Base-by-base conservation (phyloP, 1,140 invertebrate species). In the Drosophila rufa region DNA sequence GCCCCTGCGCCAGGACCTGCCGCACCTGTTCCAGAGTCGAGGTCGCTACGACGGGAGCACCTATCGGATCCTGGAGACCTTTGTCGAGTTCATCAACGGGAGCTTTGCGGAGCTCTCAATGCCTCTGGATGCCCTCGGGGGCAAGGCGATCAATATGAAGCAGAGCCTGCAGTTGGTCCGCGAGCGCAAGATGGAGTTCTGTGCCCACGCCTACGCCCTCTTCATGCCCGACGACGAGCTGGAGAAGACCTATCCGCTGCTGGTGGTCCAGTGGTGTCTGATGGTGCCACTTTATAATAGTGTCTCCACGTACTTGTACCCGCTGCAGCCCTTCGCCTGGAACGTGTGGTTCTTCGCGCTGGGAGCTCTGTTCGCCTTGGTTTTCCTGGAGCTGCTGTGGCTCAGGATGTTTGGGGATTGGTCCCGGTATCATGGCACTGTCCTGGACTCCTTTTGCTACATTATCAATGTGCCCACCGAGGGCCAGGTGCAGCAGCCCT, bases 211-310 rank as follows among this genome's bases (percentile, higher is more conserved):
- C n/a, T 92, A 91, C 17, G 91, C 91, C 1, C n/a, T 92, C 8
- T 92, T 92, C 14, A 70, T 64, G 62, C 48, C 68, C 6, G 84
- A 91, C 11, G 87, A 91, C 0, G 47, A 79, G 7, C 22, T 92
- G 46, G 82, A 91, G 30, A 90, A 87, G 65, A 79, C 79, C 17
- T 92, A 92, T 17, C 91, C 91, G 0, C 7, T 92, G 43, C 42
- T 81, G 27, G 91, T 92, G 43, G 91, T 92, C 27, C 74, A 80
- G 30, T 92, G 91, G 91, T 92, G 91, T 40, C 53, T 92, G 0
- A 92, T 91, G 80, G 91, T 92, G 19, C 89, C 91, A 0, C 48
- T 92, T 0, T 82, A 76, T 56, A 86, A 90, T 25, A 81, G 73
- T 27, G 80, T 87, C 0, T 92, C 84, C 17, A 90, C 91, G 0